phyloP scores from a whole-genome alignment of 2,888 invertebrate genomes.

The Rhabditoides inermis region DNA sequence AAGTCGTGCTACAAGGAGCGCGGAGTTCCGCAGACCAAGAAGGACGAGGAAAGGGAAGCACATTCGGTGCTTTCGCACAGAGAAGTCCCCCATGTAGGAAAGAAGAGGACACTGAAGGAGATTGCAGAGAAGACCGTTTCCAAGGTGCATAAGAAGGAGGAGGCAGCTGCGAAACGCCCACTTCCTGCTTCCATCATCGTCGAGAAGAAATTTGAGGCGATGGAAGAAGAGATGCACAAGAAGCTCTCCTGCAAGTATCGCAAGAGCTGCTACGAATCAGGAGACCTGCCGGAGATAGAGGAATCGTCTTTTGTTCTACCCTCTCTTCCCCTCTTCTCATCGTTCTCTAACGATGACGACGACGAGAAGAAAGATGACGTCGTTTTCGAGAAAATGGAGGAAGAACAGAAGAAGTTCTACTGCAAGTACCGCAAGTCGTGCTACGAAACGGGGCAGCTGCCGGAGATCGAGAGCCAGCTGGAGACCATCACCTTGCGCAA shows the following conservation, averaged over 20 bases:
- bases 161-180: conserved; percentile 33
- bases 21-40: conserved; percentile 16
- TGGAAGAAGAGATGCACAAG: conserved; percentile 24
- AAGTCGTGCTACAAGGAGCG: conserved; percentile 26
- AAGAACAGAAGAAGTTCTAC: conserved; percentile 27
- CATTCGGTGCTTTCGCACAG: neutral
- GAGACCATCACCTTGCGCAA: neutral
- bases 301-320: conserved; percentile 4
- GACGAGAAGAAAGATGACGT: conserved; percentile 15
- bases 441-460: conserved; percentile 38
- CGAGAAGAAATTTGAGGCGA: conserved; percentile 21
- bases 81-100: conserved; percentile 17
- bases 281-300: conserved; percentile 30
- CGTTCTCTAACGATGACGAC: conserved; percentile 1
- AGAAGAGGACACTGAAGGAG: conserved; percentile 31
- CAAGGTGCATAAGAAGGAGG: conserved; percentile 50
- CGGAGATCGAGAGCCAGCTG: conserved; percentile 27
- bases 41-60: conserved; percentile 19
- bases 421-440: conserved; percentile 49
- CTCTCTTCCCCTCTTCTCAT: neutral
- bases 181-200: conserved; percentile 16
- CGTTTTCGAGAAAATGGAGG: conserved; percentile 27
- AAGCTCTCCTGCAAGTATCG: conserved; percentile 42
- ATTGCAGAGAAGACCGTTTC: conserved; percentile 27
- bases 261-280: conserved; percentile 46